Percentiles rank a stretch among this genome's conserved stretches.
Conservation (phyloP, 2,888 invertebrate genomes). For the Syritta pipiens region DNA sequence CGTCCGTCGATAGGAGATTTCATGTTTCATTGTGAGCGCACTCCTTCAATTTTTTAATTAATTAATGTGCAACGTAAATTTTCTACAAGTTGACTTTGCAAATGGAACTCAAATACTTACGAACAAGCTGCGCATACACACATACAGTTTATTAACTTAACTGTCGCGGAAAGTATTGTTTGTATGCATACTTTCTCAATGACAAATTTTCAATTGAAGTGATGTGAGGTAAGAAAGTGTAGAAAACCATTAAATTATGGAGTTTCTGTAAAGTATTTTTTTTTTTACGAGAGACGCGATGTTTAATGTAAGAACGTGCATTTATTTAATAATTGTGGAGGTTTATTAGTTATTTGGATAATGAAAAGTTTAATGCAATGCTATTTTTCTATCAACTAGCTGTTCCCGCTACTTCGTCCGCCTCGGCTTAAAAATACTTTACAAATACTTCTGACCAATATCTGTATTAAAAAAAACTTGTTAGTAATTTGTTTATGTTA, state of each 20-base stretch:
- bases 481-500: no score
- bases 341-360: no score
- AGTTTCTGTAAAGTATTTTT: background rate
- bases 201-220: slow-evolving; percentile 4
- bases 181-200: slow-evolving; percentile 5
- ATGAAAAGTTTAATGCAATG: no score
- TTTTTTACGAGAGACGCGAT: no score
- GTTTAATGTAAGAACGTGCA: background rate
- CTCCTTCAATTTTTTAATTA: slow-evolving; percentile 72
- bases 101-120: slow-evolving; percentile 22
- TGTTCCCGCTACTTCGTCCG: no score
- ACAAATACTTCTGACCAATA: no score
- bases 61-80: slow-evolving; percentile 77
- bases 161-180: slow-evolving; percentile 12
- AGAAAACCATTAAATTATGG: background rate
- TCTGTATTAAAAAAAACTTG: no score
- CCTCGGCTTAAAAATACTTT: no score
- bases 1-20: slow-evolving; percentile 31
- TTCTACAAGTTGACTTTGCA: slow-evolving; percentile 76
- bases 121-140: slow-evolving; percentile 8
- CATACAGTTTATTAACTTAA: background rate
- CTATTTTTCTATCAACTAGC: no score
- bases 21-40: slow-evolving; percentile 22
- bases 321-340: no score
- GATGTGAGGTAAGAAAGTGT: slow-evolving; percentile 1